Conservation (phyloP, 2,888 invertebrate species). For the Cerceris ruficornis region DNA sequence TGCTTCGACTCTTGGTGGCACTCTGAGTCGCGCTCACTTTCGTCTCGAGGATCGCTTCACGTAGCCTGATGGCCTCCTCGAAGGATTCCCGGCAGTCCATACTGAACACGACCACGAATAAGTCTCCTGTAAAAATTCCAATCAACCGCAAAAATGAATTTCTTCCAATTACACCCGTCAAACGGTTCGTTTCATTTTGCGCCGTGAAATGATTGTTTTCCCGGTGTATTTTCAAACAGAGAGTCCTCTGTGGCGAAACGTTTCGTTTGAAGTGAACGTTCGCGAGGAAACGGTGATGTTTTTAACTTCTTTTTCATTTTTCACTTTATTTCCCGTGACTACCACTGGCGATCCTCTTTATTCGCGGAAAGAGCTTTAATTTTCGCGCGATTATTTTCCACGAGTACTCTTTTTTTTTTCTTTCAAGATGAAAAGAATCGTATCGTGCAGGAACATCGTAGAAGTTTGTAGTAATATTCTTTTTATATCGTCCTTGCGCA, state of each 20-base stretch:
- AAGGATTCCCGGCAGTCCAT: conserved; percentile 93
- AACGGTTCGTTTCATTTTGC: too few species aligned
- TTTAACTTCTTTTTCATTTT: too few species aligned
- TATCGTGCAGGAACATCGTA: background rate
- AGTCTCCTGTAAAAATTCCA: conserved; percentile 84
- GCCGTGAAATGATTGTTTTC: too few species aligned
- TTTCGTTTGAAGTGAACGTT: too few species aligned
- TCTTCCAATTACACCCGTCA: background rate
- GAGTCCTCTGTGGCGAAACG: too few species aligned
- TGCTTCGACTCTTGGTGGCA: conserved; percentile 85
- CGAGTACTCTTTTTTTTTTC: background rate
- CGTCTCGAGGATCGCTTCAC: conserved; percentile 93
- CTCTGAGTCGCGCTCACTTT: conserved; percentile 87
- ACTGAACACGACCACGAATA: conserved; percentile 91
- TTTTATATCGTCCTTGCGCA: background rate
- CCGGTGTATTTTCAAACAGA: too few species aligned
- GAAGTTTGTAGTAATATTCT: background rate
- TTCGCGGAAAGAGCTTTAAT: too few species aligned
- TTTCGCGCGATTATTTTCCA: too few species aligned
- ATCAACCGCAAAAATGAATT: background rate
- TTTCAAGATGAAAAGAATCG: background rate
- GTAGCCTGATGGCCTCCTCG: conserved; percentile 90
- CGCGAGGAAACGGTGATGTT: too few species aligned
- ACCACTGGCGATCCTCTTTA: too few species aligned
- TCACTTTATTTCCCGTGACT: too few species aligned